Conservation (phyloP, 2,888 invertebrate species). For the Lasioglossum villosulum region DNA sequence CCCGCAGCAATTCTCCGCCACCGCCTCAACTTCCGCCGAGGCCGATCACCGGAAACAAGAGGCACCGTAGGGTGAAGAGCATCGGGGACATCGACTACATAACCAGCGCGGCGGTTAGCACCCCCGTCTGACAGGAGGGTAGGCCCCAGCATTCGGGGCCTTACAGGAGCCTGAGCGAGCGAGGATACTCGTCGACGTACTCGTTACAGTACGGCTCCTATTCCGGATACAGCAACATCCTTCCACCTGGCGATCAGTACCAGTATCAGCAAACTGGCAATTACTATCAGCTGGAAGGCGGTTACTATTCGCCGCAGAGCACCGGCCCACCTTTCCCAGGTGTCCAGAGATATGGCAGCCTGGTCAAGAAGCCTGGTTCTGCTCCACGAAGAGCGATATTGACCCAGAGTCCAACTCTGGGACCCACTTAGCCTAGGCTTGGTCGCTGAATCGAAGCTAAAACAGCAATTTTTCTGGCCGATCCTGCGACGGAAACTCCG, state of each 20-base stretch:
- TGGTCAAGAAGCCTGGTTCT: slow-evolving; percentile 81
- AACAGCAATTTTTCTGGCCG: neutral
- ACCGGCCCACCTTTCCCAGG: slow-evolving; percentile 80
- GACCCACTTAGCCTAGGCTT: slow-evolving; percentile 66
- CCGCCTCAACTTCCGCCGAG: slow-evolving; percentile 85
- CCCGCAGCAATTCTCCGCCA: slow-evolving; percentile 86
- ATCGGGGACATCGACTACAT: slow-evolving; percentile 90
- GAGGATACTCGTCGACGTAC: slow-evolving; percentile 81
- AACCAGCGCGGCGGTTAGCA: slow-evolving; percentile 81
- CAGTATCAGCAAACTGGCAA: slow-evolving; percentile 75
- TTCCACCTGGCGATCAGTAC: slow-evolving; percentile 75
- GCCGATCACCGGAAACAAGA: slow-evolving; percentile 72
- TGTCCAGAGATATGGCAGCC: slow-evolving; percentile 82
- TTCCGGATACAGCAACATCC: slow-evolving; percentile 80
- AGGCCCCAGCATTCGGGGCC: slow-evolving; percentile 83
- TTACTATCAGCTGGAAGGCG: slow-evolving; percentile 80
- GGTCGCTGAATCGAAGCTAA: neutral
- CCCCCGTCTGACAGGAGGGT: slow-evolving; percentile 83
- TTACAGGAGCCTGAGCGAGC: slow-evolving; percentile 83
- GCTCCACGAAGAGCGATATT: slow-evolving; percentile 73
- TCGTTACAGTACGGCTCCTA: slow-evolving; percentile 82
- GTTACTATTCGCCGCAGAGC: slow-evolving; percentile 82
- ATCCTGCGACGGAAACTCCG: neutral
- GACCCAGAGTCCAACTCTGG: slow-evolving; percentile 61
- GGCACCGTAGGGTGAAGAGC: slow-evolving; percentile 70